phyloP scores from a whole-genome alignment of 1,140 invertebrate genomes.

The Pogonomyrmex californicus region DNA sequence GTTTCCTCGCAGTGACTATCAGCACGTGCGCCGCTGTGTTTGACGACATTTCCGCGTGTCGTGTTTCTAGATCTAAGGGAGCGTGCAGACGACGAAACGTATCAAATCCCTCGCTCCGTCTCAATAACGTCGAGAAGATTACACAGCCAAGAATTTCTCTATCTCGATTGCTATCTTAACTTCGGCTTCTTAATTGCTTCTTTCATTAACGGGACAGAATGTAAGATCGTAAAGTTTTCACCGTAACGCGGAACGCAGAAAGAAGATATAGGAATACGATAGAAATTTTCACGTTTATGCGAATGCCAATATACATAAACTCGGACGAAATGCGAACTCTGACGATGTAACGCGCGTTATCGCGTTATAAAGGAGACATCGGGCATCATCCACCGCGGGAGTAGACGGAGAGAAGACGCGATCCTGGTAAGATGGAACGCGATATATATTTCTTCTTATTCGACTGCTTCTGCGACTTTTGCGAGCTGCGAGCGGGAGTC shows the following conservation, averaged over 20 bases:
- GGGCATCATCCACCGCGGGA: background rate
- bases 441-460: slow-evolving; percentile 63
- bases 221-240: background rate
- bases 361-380: background rate
- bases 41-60: slow-evolving; percentile 1
- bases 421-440: slow-evolving; percentile 31
- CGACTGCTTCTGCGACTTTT: slow-evolving; percentile 51
- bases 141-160: background rate
- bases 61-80: background rate
- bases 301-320: background rate
- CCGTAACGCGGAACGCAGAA: background rate
- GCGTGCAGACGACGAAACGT: background rate
- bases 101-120: background rate
- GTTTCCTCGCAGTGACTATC: slow-evolving; percentile 62
- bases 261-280: background rate
- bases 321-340: background rate
- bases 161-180: background rate
- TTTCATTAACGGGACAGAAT: background rate
- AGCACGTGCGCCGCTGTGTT: background rate
- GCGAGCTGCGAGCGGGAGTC: slow-evolving; percentile 44
- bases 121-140: background rate
- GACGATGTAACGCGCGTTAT: slow-evolving; percentile 2
- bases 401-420: slow-evolving; percentile 19
- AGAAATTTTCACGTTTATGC: slow-evolving; percentile 2
- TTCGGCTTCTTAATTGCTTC: background rate